Conservation (phyloP, 2,113 vertebrate genomes). For the Perccottus glenii region DNA sequence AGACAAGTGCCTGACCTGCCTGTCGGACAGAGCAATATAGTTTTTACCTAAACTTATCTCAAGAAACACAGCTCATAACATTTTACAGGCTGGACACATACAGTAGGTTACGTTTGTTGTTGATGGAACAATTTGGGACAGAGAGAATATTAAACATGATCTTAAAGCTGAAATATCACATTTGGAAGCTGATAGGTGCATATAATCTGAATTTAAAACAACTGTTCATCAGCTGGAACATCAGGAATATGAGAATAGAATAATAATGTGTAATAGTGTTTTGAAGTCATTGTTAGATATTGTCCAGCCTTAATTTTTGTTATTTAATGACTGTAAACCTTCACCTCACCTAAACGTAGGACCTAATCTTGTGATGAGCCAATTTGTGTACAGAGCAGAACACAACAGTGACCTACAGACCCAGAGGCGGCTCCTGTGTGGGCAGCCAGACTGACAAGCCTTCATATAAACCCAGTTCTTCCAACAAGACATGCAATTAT, state of each 20-base stretch:
- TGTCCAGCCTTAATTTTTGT: no score
- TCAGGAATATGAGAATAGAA: constrained; percentile 21
- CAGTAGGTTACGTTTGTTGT: constrained; percentile 24
- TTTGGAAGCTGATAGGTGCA: constrained; percentile 34
- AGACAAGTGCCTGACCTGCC: not conserved
- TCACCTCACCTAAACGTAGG: constrained; percentile 17
- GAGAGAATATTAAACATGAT: no score
- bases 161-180: constrained; percentile 21
- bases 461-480: constrained; percentile 32
- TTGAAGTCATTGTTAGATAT: no score
- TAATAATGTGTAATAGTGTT: no score
- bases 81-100: constrained; percentile 8
- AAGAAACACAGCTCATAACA: constrained; percentile 6
- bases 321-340: not conserved
- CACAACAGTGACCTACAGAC: constrained; percentile 41
- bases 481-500: constrained; percentile 66
- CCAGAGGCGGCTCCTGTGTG: constrained; percentile 10
- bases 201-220: constrained; percentile 16
- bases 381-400: constrained; percentile 44
- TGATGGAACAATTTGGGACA: constrained; percentile 27
- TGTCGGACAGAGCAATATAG: constrained; percentile 1
- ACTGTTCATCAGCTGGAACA: constrained; percentile 44
- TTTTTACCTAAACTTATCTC: constrained; percentile 1
- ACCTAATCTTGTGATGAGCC: constrained; percentile 13
- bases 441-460: constrained; percentile 36